phyloP scores from a whole-genome alignment of 2,113 vertebrate genomes.

The Spheniscus mendiculus region DNA sequence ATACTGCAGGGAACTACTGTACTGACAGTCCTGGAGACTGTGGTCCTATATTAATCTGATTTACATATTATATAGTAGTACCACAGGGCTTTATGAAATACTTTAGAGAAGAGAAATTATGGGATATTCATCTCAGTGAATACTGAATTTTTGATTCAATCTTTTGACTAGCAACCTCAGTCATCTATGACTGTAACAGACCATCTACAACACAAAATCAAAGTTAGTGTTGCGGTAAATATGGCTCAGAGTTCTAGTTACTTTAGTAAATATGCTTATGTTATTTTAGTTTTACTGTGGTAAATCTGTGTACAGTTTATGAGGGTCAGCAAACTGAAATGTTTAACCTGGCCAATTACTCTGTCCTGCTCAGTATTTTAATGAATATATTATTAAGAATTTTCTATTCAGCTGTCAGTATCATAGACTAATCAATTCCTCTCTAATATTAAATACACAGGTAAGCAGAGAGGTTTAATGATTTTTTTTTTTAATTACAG shows the following conservation, averaged over 20 bases:
- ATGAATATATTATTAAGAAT: not conserved
- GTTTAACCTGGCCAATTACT: not conserved
- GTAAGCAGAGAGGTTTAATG: not conserved
- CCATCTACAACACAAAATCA: not conserved
- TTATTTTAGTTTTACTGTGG: not conserved
- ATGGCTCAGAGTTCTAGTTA: not conserved
- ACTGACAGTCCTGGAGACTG: not conserved
- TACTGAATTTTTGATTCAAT: not conserved
- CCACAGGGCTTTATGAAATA: not conserved
- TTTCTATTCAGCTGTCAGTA: not conserved
- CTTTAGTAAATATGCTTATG: not conserved
- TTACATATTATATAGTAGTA: not conserved
- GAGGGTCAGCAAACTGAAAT: not conserved
- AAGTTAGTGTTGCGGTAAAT: not conserved
- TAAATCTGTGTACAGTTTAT: not conserved
- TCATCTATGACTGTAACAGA: not conserved
- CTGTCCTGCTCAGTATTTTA: not conserved
- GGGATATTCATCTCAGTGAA: not conserved
- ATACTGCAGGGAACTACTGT: constrained; percentile 11
- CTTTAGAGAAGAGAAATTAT: constrained; percentile 4
- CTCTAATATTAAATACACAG: not conserved
- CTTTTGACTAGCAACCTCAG: not conserved
- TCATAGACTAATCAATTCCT: not conserved
- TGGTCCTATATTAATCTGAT: constrained; percentile 28
- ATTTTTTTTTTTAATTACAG: not conserved